Evolutionary conservation across 2,113 vertebrate species (phyloP).

Genomic region (Carlito syrichta): DNA sequence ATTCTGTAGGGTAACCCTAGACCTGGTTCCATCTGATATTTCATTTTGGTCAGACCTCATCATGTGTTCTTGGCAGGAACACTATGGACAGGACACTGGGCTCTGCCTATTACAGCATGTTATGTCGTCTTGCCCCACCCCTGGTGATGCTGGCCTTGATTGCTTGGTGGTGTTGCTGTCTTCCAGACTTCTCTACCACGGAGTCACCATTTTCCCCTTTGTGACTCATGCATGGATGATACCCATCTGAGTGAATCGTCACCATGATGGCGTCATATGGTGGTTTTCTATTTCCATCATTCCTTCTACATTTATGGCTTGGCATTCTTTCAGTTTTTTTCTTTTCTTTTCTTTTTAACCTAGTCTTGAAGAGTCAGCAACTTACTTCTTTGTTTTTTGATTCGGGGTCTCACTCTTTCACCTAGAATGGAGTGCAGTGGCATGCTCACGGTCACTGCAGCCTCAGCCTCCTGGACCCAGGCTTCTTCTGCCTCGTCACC

Average conservation of each 20-base stretch:
- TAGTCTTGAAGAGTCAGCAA: too few relatives aligned
- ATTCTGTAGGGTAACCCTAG: not conserved
- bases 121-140: not conserved
- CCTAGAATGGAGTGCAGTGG: too few relatives aligned
- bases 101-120: not conserved
- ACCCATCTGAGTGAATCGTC: not conserved
- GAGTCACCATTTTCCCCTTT: not conserved
- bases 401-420: too few relatives aligned
- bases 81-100: not conserved
- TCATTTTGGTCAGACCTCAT: not conserved
- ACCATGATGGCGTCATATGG: accelerated
- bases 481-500: too few relatives aligned
- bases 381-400: too few relatives aligned
- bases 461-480: too few relatives aligned
- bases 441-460: too few relatives aligned
- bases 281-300: not conserved
- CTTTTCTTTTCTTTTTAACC: too few relatives aligned
- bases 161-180: not conserved
- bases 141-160: not conserved
- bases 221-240: not conserved
- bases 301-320: not conserved
- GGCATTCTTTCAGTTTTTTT: too few relatives aligned
- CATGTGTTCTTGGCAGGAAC: not conserved
- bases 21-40: not conserved
- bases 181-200: not conserved